Evolutionary conservation across 2,888 invertebrate genomes (phyloP), one percentile per base, ranked within the genome.

Genomic region (Polydrusus tereticollis): DNA sequence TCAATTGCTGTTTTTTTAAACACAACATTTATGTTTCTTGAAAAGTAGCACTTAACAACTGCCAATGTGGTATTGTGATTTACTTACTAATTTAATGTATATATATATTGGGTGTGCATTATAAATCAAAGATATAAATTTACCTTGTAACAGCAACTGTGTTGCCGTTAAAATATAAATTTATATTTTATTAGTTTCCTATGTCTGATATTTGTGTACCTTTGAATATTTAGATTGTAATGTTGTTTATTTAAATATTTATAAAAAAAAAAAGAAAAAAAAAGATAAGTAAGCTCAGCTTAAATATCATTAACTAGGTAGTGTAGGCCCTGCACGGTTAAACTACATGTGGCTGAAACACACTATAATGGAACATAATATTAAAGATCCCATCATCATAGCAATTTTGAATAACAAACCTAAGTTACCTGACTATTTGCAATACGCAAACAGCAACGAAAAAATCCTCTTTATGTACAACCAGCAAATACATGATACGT

Each of bases 151-250:
- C 52, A 12, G 60, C 47, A 58, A 21, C 4, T 10, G 8, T 57
- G 23, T 26, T 47, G 41, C 55, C 55, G 60, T 55, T 45, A 65
- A 52, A 55, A 12, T 38, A 29, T 55, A 64, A 59, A 63, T 68
- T 67, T 70, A 59, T 62, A 58, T 58, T 68, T 23, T 59, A 52
- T 63, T 73, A 69, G 68, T 73, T 81, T 66, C 83, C 82, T 83
- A 82, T 84, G 84, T 85, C 84, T 83, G 84, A 85, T 83, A 85
- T 84, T 72, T 84, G 83, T 84, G 85, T 85, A 85, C 84, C 84
- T 85, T 78, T 82, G 80, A 80, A 80, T 82, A 81, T 72, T 73
- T 80, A 81, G 79, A 80, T 81, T 83, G 77, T 81, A 82, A 82
- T 80, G 82, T 83, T 83, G 82, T 82, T 82, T 83, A 82, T 82